phyloP scores from a whole-genome alignment of 2,888 invertebrate genomes.

The Eupeodes latifasciatus region DNA sequence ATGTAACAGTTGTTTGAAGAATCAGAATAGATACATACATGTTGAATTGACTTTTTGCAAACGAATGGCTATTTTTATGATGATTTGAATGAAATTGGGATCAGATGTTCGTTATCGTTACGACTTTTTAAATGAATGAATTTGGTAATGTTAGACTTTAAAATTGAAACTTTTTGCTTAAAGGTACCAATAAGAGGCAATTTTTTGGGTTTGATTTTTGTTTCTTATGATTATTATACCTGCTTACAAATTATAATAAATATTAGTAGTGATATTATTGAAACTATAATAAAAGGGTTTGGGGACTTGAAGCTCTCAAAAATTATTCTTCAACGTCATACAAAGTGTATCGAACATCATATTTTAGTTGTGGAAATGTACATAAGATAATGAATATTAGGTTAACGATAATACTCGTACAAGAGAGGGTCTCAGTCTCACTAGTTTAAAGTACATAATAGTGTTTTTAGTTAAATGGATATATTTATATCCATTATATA shows the following conservation, averaged over 20 bases:
- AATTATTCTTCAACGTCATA: no score
- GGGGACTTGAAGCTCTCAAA: no score
- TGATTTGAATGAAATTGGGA: slow-evolving; percentile 33
- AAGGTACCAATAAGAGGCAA: neutral
- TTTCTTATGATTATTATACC: neutral
- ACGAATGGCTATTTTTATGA: slow-evolving; percentile 18
- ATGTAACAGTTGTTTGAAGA: slow-evolving; percentile 56
- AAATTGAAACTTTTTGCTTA: neutral
- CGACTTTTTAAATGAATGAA: neutral
- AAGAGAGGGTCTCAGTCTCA: no score
- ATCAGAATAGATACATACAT: slow-evolving; percentile 15
- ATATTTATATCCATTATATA: neutral
- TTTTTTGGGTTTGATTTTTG: neutral
- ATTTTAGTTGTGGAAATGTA: no score
- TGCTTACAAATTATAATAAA: no score
- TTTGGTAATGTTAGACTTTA: slow-evolving; percentile 1
- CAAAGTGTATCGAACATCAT: no score
- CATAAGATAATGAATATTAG: no score
- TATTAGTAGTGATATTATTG: no score
- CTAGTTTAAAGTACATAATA: no score
- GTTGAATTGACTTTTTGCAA: slow-evolving; percentile 33
- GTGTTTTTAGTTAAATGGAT: no score
- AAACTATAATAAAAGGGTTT: no score
- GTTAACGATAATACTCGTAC: no score
- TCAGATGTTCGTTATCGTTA: slow-evolving; percentile 1